Base-by-base conservation (phyloP, 2,797 vertebrate genomes). In the Enteromius argenteus region DNA sequence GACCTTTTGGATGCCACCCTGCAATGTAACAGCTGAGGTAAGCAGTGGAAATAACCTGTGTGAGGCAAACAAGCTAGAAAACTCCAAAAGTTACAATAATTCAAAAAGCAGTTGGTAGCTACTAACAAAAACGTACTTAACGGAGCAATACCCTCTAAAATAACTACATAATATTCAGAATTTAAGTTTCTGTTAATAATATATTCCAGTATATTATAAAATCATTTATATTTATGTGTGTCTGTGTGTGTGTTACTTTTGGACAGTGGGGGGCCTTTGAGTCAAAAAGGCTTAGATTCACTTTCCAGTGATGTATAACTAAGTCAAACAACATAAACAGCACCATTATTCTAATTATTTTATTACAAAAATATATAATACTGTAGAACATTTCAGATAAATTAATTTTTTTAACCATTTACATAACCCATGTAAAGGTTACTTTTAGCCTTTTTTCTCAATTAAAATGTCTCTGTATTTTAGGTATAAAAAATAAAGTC, bases 1-100 rank as follows among this genome's bases (percentile, higher is more conserved):
- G 88, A 0, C 98, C 98, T 90, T 99, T 99, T 35, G 98, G 98
- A 73, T 96, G 97, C 98, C 98, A 99, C 0, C 98, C 98, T 99
- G 84, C 66, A 84, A 72, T 79, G 6, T 21, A 78, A 71, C 21
- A 78, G 49, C 88, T 75, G 10, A 6, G 32, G 79, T 62, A 17
- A 23, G n/a, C 46, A 79, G 32, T 51, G 35, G 5, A 35, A 81
- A 32, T 60, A 60, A 60, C 17, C 10, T 23, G 17, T 72, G 7
- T 49, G 66, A 42, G 19, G 19, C 19, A 71, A 23, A 58, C 35
- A 39, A 56, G 46, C 30, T 37, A 35, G 27, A 30, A 73, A 49
- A 75, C 30, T 53, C 10, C 11, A 13, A 44, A 35, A 51, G 19
- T 32, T 21, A 11, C 30, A 49, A 17, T 21, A 49, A 5, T 53